phyloP scores from a whole-genome alignment of 2,113 vertebrate species.

The Alethe diademata region DNA sequence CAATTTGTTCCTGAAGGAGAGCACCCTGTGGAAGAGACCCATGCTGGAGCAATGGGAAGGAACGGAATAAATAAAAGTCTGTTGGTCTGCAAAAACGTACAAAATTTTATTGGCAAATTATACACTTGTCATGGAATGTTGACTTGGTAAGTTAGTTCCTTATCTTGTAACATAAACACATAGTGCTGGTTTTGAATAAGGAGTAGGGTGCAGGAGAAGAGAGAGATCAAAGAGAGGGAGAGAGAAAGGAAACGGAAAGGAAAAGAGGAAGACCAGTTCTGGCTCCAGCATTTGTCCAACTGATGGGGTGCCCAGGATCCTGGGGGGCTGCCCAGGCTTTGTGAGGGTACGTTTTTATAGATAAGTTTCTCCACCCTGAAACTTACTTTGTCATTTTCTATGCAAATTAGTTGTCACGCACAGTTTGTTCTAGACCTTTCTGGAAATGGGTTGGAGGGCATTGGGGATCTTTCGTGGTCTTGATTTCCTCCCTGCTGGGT shows the following conservation, averaged over 20 bases:
- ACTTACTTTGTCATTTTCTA: neutral
- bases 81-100: neutral
- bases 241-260: neutral
- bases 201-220: neutral
- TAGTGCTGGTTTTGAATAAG: neutral
- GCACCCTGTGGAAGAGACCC: neutral
- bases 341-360: neutral
- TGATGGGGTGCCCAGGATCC: neutral
- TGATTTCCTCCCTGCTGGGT: fast-evolving
- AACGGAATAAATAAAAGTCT: neutral
- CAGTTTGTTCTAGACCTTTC: neutral
- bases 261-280: neutral
- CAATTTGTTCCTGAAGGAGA: neutral
- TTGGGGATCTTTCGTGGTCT: neutral
- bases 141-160: neutral
- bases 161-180: neutral
- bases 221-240: neutral
- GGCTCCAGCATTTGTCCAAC: neutral
- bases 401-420: neutral
- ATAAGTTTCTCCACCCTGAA: neutral
- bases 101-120: neutral
- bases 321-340: neutral
- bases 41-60: neutral
- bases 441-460: neutral
- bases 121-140: neutral